Percentiles rank a stretch among this genome's conserved stretches.
Evolutionary conservation across 2,888 invertebrate genomes (phyloP).

Genomic region (Bugulina stolonifera): DNA sequence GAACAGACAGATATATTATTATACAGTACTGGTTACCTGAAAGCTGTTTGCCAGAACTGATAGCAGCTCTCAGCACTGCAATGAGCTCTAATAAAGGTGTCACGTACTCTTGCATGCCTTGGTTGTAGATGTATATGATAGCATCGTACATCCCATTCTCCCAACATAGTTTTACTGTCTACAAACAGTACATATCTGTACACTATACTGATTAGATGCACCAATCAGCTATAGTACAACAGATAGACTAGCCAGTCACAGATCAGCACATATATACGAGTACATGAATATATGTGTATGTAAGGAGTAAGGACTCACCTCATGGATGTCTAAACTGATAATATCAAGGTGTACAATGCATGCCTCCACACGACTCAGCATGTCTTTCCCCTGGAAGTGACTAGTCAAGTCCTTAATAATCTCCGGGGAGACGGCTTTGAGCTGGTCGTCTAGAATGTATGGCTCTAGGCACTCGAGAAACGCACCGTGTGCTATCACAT

Average conservation of each 20-base stretch:
- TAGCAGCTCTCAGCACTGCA: conserved; percentile 43
- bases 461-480: conserved; percentile 68
- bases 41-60: conserved; percentile 50
- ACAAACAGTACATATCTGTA: too few relatives aligned
- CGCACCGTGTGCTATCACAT: conserved; percentile 61
- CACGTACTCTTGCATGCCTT: conserved; percentile 69
- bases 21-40: conserved; percentile 37
- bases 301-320: conserved; percentile 57
- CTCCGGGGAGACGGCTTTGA: conserved; percentile 62
- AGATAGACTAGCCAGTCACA: background rate
- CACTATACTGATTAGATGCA: too few relatives aligned
- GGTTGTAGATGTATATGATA: conserved; percentile 70
- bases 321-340: conserved; percentile 70
- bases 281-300: too few relatives aligned
- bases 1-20: too few relatives aligned
- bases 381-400: conserved; percentile 62
- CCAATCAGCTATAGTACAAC: too few relatives aligned
- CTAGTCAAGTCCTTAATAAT: conserved; percentile 69
- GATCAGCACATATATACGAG: too few relatives aligned
- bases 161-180: conserved; percentile 60
- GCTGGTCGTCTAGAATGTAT: conserved; percentile 63
- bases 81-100: conserved; percentile 63
- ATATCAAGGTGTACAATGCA: conserved; percentile 69
- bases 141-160: conserved; percentile 64
- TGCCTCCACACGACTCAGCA: conserved; percentile 64